Conservation (phyloP, 2,797 vertebrate species). For the Staurois parvus region DNA sequence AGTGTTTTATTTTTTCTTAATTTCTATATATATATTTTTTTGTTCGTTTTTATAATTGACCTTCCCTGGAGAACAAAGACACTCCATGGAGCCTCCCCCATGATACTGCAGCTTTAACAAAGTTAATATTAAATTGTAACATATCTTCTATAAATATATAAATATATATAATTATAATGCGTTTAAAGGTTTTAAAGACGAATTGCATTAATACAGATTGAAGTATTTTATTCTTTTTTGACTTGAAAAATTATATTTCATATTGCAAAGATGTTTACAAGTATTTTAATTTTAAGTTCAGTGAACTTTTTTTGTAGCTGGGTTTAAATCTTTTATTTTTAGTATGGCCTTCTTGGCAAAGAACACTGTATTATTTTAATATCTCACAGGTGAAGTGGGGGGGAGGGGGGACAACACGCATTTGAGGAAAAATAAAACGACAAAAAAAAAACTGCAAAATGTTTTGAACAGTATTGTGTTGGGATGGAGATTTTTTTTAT, state of each 20-base stretch:
- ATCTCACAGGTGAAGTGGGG: conserved; percentile 87
- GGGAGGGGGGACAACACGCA: conserved; percentile 61
- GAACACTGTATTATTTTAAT: conserved; percentile 99
- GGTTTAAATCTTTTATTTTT: conserved; percentile 97
- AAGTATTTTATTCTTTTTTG: conserved; percentile 99
- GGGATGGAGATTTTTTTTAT: conserved; percentile 90
- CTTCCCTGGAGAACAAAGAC: conserved; percentile 73
- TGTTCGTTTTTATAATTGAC: conserved; percentile 52
- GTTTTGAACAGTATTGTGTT: conserved; percentile 96
- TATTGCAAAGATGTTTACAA: conserved; percentile 99
- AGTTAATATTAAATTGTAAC: conserved; percentile 79
- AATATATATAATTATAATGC: conserved; percentile 84
- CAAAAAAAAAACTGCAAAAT: conserved; percentile 83
- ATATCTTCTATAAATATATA: conserved; percentile 88
- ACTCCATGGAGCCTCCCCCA: conserved; percentile 75
- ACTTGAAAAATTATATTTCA: conserved; percentile 99
- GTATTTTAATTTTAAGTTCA: conserved; percentile 99
- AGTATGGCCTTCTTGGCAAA: conserved; percentile 92
- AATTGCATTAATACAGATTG: conserved; percentile 97
- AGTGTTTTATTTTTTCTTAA: conserved; percentile 58
- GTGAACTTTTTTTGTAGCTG: conserved; percentile 99
- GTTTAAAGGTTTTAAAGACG: conserved; percentile 93
- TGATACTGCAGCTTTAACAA: conserved; percentile 89
- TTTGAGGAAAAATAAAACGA: background rate
- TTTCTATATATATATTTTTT: conserved; percentile 24